Evolutionary conservation across 1,140 invertebrate genomes (phyloP), one percentile per base, ranked within the genome.

Genomic region (Lasioglossum baleicum): DNA sequence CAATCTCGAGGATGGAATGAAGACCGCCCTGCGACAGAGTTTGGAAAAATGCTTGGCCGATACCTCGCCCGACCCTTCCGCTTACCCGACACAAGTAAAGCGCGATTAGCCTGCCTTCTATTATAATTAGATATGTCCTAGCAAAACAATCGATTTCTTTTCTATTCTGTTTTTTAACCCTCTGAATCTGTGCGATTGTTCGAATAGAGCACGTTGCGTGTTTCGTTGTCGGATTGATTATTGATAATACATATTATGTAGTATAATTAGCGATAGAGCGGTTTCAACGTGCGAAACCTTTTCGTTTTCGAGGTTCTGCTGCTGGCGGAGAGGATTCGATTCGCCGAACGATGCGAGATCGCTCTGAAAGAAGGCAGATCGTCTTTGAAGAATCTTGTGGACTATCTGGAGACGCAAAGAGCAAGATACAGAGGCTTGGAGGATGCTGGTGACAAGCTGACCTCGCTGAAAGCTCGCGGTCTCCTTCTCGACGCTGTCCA

Each of bases 401-500:
- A 91, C 65, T 90, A 83, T 83, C 70, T 93, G n/a, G 91, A 92
- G 81, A 88, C 88, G 15, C 90, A 91, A 63, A 85, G 91, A 70
- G 88, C 90, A 0, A 87, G 80, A 56, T 93, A 90, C 48, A 89
- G 90, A 63, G 90, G 90, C 3, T 58, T 93, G 20, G 92, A 93
- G 51, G 89, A 92, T 40, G 78, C 88, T 20, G 88, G 89, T 0
- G 90, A 95, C 69, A 94, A 94, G 82, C 87, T 95, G 75, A 91
- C 86, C 2, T 88, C 89, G 1, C 66, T 92, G 15, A 95, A 95
- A 88, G 95, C 96, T 10, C 89, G 91, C 0, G 87, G 88, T 15
- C 94, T 99, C n/a, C 95, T 99, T 80, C 92, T 99, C 72, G 99
- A 99, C 90, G 96, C 97, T 0, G 98, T 99, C 78, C 97, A 99